These are phyloP conservation scores for Petrophora chlorosata DNA, from an alignment of 2,888 invertebrate species.

Conservation along the genomic window DNA sequence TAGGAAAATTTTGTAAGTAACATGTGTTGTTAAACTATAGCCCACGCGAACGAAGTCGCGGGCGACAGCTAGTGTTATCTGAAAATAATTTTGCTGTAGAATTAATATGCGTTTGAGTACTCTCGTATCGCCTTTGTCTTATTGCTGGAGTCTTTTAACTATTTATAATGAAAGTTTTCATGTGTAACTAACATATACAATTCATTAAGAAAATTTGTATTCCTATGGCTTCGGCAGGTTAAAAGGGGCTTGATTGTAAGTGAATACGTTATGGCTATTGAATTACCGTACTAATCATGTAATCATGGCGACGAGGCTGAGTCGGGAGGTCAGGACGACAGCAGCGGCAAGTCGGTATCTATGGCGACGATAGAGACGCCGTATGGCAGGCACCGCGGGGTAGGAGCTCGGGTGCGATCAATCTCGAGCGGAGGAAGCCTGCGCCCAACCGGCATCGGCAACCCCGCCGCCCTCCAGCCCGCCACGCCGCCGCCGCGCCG, in stretches of 20 bases:
- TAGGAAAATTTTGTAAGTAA: too few relatives aligned
- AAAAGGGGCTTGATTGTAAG: conserved; percentile 23
- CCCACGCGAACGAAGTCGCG: too few relatives aligned
- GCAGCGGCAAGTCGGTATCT: conserved; percentile 71
- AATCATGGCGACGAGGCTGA: conserved; percentile 40
- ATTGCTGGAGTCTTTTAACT: too few relatives aligned
- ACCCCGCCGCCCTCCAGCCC: conserved; percentile 7
- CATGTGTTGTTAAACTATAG: too few relatives aligned
- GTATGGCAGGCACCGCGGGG: conserved; percentile 40
- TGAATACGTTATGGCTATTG: conserved; percentile 22
- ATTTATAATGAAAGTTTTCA: neutral
- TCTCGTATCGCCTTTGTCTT: too few relatives aligned
- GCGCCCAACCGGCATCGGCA: conserved; percentile 37
- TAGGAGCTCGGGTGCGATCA: conserved; percentile 58
- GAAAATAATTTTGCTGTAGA: too few relatives aligned
- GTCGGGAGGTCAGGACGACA: conserved; percentile 50
- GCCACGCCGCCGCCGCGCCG: conserved; percentile 12
- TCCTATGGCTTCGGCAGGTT: conserved; percentile 17
- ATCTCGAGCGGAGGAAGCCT: conserved; percentile 66
- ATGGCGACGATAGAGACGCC: conserved; percentile 69
- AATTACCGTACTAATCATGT: conserved; percentile 26
- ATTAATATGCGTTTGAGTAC: too few relatives aligned
- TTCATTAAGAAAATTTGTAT: conserved; percentile 8
- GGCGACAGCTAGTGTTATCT: too few relatives aligned
- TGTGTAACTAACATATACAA: neutral